Percentiles rank a stretch among this genome's conserved stretches.
These are phyloP conservation scores for Etheostoma spectabile DNA, from an alignment of 2,113 vertebrate species.

Conservation along the genomic window DNA sequence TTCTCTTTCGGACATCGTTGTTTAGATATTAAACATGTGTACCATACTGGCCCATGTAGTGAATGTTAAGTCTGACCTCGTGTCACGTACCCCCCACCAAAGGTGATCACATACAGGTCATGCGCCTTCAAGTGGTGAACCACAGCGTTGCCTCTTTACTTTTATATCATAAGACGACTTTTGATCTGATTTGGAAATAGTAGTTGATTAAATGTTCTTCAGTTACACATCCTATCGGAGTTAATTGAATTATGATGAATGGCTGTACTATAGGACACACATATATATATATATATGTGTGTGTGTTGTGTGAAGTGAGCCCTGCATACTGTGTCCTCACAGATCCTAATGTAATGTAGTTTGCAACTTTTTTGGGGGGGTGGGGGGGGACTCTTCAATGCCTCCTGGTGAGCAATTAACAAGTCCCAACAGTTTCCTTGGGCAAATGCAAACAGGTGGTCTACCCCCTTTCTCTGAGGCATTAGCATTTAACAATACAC, in stretches of 20 bases:
- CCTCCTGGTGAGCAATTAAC: slow-evolving; percentile 88
- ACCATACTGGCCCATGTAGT: neutral
- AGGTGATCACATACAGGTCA: slow-evolving; percentile 58
- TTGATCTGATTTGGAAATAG: neutral
- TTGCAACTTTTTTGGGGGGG: neutral
- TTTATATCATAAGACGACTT: neutral
- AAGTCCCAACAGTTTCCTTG: slow-evolving; percentile 82
- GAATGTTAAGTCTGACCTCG: slow-evolving; percentile 61
- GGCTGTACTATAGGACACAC: neutral
- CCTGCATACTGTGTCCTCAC: neutral
- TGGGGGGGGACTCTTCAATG: slow-evolving; percentile 50
- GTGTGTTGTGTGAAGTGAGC: neutral
- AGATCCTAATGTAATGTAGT: slow-evolving; percentile 21
- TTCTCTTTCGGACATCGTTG: neutral
- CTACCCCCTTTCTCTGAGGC: slow-evolving; percentile 48
- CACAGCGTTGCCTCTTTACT: neutral
- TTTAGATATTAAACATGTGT: neutral
- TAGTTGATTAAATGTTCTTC: neutral
- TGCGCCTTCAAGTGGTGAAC: slow-evolving; percentile 72
- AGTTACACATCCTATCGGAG: neutral
- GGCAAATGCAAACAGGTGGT: slow-evolving; percentile 83
- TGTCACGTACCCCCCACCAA: slow-evolving; percentile 48
- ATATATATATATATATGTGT: too few species aligned
- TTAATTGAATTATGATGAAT: neutral
- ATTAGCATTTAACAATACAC: slow-evolving; percentile 82